phyloP scores from a whole-genome alignment of 2,113 vertebrate genomes.

The Piaya cayana region DNA sequence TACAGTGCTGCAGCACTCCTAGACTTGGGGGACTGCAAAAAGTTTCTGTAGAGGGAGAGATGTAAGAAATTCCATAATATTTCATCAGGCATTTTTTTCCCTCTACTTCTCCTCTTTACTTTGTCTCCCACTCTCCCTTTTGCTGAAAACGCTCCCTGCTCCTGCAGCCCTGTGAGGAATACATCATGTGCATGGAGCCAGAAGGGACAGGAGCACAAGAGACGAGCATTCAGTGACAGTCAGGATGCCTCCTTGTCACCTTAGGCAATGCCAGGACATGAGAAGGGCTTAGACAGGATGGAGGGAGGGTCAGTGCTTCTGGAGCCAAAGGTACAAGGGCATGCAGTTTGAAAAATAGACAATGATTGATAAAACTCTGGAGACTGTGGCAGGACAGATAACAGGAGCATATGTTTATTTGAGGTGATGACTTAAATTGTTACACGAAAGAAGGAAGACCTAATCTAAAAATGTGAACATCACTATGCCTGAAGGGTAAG shows the following conservation, averaged over 20 bases:
- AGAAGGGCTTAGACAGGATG: background rate
- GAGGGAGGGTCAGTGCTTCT: accelerated
- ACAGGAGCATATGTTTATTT: background rate
- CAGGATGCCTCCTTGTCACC: background rate
- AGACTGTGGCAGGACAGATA: background rate
- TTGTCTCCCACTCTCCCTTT: background rate
- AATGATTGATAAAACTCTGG: background rate
- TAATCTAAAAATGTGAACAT: background rate
- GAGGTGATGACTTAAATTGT: background rate
- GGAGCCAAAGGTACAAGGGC: conserved; percentile 30
- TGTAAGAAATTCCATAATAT: background rate
- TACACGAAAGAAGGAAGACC: background rate
- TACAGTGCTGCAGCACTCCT: background rate
- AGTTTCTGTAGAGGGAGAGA: background rate
- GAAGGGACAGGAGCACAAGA: conserved; percentile 6
- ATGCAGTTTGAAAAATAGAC: background rate
- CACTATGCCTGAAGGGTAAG: background rate
- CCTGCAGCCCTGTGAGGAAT: background rate
- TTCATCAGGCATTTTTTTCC: background rate
- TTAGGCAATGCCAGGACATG: accelerated
- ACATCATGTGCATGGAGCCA: background rate
- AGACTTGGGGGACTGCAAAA: background rate
- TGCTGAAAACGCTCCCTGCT: background rate
- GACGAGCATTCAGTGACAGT: background rate
- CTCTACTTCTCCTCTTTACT: background rate